Conservation (phyloP, 1,140 invertebrate species). For the Agrilus planipennis region DNA sequence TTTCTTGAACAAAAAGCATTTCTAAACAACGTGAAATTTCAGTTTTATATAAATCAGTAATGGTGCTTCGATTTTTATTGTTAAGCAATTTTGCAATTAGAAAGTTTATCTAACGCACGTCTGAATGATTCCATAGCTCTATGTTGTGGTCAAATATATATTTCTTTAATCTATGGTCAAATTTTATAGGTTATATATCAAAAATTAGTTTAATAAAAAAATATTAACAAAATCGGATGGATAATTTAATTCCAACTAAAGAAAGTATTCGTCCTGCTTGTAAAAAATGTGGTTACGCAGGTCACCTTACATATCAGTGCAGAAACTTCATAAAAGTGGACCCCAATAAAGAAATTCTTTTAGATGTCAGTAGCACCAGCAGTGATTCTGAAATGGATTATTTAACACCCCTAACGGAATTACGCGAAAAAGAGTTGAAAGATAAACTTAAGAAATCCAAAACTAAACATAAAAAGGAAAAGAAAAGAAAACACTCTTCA, state of each 20-base stretch:
- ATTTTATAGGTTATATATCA: too few relatives aligned
- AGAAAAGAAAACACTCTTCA: constrained; percentile 17
- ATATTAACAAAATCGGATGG: too few relatives aligned
- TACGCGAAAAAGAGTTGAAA: constrained; percentile 63
- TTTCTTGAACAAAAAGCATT: too few relatives aligned
- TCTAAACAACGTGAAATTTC: too few relatives aligned
- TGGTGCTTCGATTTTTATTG: too few relatives aligned
- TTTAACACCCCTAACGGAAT: constrained; percentile 65
- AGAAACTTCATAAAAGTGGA: constrained; percentile 90
- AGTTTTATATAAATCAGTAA: too few relatives aligned
- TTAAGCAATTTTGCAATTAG: too few relatives aligned
- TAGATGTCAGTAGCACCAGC: constrained; percentile 92
- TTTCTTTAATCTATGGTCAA: too few relatives aligned
- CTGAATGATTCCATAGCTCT: too few relatives aligned
- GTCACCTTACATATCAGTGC: constrained; percentile 93
- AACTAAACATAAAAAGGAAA: constrained; percentile 37
- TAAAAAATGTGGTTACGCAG: constrained; percentile 89
- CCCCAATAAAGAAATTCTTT: constrained; percentile 75
- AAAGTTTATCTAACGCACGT: too few relatives aligned
- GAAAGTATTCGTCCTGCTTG: constrained; percentile 68
- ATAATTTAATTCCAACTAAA: constrained; percentile 54
- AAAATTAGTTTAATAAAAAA: too few relatives aligned
- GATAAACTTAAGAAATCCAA: constrained; percentile 47
- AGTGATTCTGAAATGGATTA: constrained; percentile 77
- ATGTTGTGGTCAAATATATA: too few relatives aligned